phyloP scores from a whole-genome alignment of 2,797 vertebrate genomes.

The Macropodus opercularis region DNA sequence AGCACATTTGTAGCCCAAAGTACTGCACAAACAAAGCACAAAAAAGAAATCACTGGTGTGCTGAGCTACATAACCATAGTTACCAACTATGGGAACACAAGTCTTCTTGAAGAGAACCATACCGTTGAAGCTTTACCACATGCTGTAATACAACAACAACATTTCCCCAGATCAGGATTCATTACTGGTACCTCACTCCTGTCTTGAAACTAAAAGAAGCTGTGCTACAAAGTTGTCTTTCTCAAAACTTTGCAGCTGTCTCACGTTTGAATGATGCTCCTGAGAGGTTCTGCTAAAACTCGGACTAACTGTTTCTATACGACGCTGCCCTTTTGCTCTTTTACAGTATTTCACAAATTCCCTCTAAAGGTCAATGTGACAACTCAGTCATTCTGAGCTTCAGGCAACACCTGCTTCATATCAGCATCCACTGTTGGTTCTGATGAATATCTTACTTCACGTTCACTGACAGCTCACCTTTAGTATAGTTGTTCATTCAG shows the following conservation, averaged over 20 bases:
- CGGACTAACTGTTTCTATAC: no score
- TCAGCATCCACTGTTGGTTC: background rate
- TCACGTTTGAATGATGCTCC: background rate
- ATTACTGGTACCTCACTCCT: background rate
- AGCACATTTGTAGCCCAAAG: no score
- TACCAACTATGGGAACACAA: no score
- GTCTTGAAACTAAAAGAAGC: background rate
- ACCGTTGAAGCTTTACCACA: background rate
- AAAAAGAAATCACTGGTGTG: background rate
- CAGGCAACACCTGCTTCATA: no score
- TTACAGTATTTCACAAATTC: background rate
- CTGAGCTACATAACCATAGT: no score
- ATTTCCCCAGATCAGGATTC: background rate
- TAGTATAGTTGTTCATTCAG: background rate
- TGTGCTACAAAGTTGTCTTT: background rate
- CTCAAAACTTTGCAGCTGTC: background rate
- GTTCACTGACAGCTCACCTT: slow-evolving; percentile 15
- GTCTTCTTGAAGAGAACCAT: no score
- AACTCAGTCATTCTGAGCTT: background rate
- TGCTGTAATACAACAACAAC: background rate
- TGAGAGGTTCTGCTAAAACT: background rate
- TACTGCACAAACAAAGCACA: no score
- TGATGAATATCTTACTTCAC: slow-evolving; percentile 5
- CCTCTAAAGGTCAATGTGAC: background rate
- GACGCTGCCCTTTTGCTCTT: no score